A percentile compares a stretch with the other conserved stretches of the same genome.
Evolutionary conservation across 2,797 vertebrate genomes (phyloP).

Genomic region (Anomalospiza imberbis): DNA sequence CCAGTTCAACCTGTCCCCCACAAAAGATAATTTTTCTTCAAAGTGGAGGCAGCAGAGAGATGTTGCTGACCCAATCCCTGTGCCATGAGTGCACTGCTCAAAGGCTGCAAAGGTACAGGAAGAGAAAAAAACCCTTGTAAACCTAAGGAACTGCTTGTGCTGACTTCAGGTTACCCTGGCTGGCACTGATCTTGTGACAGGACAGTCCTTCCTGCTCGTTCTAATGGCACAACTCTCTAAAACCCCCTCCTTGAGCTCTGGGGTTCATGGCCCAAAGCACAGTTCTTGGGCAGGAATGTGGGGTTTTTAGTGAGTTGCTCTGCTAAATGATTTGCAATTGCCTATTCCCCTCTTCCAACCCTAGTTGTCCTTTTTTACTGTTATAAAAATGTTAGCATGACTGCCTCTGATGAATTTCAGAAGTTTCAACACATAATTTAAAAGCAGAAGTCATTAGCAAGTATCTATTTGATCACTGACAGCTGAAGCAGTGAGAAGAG

Average conservation of each 20-base stretch:
- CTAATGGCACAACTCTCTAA: neutral
- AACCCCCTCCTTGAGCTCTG: neutral
- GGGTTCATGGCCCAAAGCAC: neutral
- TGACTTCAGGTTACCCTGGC: neutral
- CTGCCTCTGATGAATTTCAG: neutral
- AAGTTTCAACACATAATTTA: neutral
- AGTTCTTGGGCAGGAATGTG: rapidly evolving
- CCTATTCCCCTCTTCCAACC: neutral
- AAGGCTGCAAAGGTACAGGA: neutral
- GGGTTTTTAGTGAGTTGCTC: neutral
- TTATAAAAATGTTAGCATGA: neutral
- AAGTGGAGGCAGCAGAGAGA: neutral
- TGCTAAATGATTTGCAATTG: neutral
- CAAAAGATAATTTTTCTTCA: neutral
- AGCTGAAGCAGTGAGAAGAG: slow-evolving; percentile 15
- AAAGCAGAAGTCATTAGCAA: slow-evolving; percentile 5
- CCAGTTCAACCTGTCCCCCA: neutral
- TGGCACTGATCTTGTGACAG: neutral
- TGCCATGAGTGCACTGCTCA: neutral
- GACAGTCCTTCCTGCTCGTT: neutral
- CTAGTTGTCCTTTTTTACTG: neutral
- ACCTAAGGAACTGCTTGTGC: neutral
- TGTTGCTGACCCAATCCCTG: rapidly evolving
- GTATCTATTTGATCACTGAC: slow-evolving; percentile 10
- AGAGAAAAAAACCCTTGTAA: neutral